These are phyloP conservation scores for Xiphophorus birchmanni DNA, from an alignment of 2,797 vertebrate genomes.

Conservation along the genomic window DNA sequence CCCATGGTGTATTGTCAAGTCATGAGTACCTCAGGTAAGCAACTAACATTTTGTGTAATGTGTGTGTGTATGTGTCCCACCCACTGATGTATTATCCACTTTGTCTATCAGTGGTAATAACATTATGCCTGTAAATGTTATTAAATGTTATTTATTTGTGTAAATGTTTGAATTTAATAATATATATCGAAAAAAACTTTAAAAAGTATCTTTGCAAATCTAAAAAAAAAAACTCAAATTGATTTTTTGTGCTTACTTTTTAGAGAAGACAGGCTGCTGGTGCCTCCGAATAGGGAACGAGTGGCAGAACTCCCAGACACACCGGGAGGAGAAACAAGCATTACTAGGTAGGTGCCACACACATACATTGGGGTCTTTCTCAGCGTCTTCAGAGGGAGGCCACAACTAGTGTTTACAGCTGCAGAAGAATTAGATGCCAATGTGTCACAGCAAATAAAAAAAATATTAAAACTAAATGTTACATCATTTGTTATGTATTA, in stretches of 20 bases:
- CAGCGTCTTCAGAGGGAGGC: constrained; percentile 93
- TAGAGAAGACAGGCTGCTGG: constrained; percentile 93
- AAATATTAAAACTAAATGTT: background rate
- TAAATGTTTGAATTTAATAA: background rate
- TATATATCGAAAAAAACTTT: background rate
- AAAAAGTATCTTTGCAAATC: background rate
- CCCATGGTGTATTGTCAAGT: background rate
- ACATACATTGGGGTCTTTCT: constrained; percentile 97
- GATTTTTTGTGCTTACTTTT: constrained; percentile 86
- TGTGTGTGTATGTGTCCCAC: background rate
- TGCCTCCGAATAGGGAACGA: constrained; percentile 95
- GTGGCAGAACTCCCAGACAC: constrained; percentile 97
- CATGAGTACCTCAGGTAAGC: background rate
- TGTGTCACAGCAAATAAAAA: background rate
- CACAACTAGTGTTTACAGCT: constrained; percentile 97
- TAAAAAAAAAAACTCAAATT: constrained; percentile 1
- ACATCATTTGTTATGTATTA: constrained; percentile 2
- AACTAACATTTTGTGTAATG: no score
- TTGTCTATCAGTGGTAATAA: background rate
- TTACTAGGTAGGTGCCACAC: constrained; percentile 95
- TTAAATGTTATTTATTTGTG: no score
- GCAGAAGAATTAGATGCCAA: constrained; percentile 15
- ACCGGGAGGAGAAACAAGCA: constrained; percentile 93
- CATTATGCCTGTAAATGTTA: background rate
- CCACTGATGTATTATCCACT: background rate